Conservation (phyloP, 2,113 vertebrate species). For the Diadophis punctatus region DNA sequence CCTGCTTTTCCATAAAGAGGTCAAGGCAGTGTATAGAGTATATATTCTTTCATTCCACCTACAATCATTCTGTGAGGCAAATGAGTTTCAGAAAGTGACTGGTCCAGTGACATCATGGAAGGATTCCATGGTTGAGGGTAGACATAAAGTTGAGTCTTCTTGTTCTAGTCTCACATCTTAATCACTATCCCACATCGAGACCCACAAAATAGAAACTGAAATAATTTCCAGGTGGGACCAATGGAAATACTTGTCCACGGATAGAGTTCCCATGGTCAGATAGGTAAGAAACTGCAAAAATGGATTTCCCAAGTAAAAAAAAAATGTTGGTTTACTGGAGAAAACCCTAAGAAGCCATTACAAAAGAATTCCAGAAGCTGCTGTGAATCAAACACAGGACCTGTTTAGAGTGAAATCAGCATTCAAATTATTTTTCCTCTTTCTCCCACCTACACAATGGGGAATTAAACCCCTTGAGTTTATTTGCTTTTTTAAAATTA, state of each 20-base stretch:
- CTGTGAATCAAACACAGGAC: not conserved
- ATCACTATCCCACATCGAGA: not conserved
- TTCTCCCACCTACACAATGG: not conserved
- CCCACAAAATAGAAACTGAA: not conserved
- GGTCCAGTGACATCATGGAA: not conserved
- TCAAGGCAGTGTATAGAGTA: not conserved
- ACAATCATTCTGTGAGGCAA: not conserved
- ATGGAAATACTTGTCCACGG: not conserved
- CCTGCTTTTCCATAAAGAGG: not conserved
- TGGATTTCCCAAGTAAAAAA: no score
- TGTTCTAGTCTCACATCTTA: not conserved
- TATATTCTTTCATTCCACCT: not conserved
- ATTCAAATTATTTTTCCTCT: not conserved
- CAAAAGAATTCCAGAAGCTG: not conserved
- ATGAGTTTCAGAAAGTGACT: not conserved
- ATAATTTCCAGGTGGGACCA: not conserved
- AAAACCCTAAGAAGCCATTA: not conserved
- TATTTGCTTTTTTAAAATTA: no score
- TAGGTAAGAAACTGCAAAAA: no score
- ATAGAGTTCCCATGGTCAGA: no score
- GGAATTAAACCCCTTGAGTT: not conserved
- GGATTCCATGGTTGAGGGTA: not conserved
- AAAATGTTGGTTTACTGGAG: not conserved
- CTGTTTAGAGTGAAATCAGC: not conserved
- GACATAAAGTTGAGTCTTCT: not conserved